Percentiles rank a stretch among this genome's conserved stretches.
Conservation (phyloP, 2,797 vertebrate genomes). For the Hipposideros larvatus region DNA sequence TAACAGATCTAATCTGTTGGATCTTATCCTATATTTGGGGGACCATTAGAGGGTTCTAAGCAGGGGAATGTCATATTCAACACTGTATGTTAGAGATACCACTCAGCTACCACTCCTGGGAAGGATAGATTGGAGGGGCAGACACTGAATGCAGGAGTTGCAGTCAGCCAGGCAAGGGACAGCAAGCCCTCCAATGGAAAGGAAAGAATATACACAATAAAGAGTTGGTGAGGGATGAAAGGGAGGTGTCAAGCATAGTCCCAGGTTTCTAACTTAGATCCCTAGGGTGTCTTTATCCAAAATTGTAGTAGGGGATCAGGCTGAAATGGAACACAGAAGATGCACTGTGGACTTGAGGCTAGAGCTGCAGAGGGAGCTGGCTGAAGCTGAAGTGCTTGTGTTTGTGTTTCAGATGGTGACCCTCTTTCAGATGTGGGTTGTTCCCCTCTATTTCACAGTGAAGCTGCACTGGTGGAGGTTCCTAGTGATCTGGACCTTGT, state of each 20-base stretch:
- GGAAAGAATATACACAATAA: neutral
- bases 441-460: conserved; percentile 98
- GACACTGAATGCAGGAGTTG: neutral
- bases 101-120: neutral
- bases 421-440: conserved; percentile 99
- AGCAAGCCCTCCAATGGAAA: neutral
- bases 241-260: neutral
- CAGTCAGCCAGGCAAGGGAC: neutral
- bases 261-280: neutral
- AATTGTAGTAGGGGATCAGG: neutral
- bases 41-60: neutral
- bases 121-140: neutral
- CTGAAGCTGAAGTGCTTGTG: conserved; percentile 75
- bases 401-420: conserved; percentile 94
- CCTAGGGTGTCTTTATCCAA: neutral
- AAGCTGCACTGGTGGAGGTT: conserved; percentile 99
- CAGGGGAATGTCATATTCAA: neutral
- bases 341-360: neutral
- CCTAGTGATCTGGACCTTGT: conserved; percentile 96
- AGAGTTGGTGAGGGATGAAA: neutral
- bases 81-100: neutral
- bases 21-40: neutral
- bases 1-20: neutral
- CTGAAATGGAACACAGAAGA: neutral
- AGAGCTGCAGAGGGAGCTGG: conserved; percentile 3